Evolutionary conservation across 2,113 vertebrate genomes (phyloP).

Genomic region (Symphodus melops): DNA sequence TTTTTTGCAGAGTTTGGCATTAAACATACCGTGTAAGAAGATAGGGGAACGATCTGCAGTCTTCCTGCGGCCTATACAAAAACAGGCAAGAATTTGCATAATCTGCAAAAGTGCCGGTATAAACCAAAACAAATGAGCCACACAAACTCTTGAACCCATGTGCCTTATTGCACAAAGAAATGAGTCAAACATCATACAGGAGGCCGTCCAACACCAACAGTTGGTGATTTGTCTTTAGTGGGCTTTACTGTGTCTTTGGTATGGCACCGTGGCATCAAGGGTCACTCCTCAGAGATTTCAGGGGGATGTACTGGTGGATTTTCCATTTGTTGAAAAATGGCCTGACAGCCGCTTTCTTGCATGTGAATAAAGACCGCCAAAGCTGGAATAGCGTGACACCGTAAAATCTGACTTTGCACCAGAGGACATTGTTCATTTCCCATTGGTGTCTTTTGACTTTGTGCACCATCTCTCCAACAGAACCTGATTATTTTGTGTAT

Average conservation of each 20-base stretch:
- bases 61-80: slow-evolving; percentile 27
- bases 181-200: not conserved
- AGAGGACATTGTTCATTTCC: not conserved
- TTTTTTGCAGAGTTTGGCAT: slow-evolving; percentile 53
- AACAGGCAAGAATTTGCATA: slow-evolving; percentile 14
- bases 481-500: not conserved
- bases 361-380: not conserved
- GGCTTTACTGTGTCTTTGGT: slow-evolving; percentile 5
- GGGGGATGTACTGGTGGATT: slow-evolving; percentile 5
- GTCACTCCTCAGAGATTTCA: slow-evolving; percentile 5
- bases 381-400: not conserved
- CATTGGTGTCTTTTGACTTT: not conserved
- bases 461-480: not conserved
- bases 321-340: slow-evolving; percentile 7
- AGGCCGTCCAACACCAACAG: slow-evolving; percentile 1
- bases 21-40: slow-evolving; percentile 20
- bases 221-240: slow-evolving; percentile 6
- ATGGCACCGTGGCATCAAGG: not conserved
- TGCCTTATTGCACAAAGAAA: slow-evolving; percentile 7
- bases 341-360: not conserved
- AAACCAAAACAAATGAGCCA: slow-evolving; percentile 1
- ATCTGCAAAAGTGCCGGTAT: slow-evolving; percentile 3
- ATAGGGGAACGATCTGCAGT: slow-evolving; percentile 34
- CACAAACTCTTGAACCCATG: slow-evolving; percentile 18
- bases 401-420: slow-evolving; percentile 2